Evolutionary conservation across 2,113 vertebrate genomes (phyloP).

Genomic region (Poicephalus gulielmi): DNA sequence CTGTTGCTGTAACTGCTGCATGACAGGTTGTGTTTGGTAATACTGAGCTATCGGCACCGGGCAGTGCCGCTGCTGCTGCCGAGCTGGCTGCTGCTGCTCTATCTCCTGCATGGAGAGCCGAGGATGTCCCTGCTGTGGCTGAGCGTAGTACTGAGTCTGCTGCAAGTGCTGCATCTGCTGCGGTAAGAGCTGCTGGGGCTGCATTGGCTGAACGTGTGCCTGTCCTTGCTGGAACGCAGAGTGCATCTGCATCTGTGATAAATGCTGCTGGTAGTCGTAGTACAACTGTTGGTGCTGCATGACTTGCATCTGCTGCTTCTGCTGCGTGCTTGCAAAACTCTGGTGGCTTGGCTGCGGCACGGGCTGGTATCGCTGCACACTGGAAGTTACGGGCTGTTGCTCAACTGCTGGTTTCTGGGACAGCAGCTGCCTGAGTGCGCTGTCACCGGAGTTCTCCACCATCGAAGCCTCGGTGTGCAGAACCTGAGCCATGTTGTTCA

Average conservation of each 20-base stretch:
- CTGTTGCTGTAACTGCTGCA: conserved; percentile 76
- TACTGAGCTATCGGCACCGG: conserved; percentile 78
- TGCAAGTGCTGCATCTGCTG: conserved; percentile 76
- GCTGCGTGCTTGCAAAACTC: conserved; percentile 69
- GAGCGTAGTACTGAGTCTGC: conserved; percentile 78
- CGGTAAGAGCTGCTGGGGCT: conserved; percentile 68
- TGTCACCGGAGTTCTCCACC: conserved; percentile 73
- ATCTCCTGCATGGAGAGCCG: conserved; percentile 72
- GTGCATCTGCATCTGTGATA: conserved; percentile 73
- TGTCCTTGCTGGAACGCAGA: conserved; percentile 61
- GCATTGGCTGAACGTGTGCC: conserved; percentile 63
- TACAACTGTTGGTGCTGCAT: conserved; percentile 77
- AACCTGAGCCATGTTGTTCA: conserved; percentile 80
- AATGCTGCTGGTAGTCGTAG: conserved; percentile 81
- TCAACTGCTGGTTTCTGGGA: conserved; percentile 76
- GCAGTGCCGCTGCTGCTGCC: conserved; percentile 71
- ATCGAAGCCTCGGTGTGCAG: conserved; percentile 71
- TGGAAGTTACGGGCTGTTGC: conserved; percentile 62
- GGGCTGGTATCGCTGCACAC: conserved; percentile 72
- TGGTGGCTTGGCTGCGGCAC: conserved; percentile 75
- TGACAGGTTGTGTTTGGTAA: conserved; percentile 76
- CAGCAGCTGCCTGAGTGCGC: conserved; percentile 79
- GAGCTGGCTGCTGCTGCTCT: conserved; percentile 59
- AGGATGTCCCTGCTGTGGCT: conserved; percentile 75
- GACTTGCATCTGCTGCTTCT: conserved; percentile 76